These are phyloP conservation scores for Orycteropus afer DNA, from an alignment of 2,113 vertebrate species.

Conservation along the genomic window DNA sequence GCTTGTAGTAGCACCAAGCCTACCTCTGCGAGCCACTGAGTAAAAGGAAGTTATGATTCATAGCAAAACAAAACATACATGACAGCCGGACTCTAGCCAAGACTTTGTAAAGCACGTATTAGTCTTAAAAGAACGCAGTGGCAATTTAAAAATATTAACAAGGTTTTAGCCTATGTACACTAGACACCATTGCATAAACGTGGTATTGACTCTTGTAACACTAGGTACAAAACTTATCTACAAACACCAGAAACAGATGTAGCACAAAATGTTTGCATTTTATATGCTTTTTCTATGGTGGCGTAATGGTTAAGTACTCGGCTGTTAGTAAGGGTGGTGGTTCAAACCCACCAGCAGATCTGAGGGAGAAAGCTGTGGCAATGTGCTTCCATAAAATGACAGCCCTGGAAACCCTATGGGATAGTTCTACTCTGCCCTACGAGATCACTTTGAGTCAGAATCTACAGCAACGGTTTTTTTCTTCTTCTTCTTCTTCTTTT, in stretches of 20 bases:
- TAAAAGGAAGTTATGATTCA: slow-evolving; percentile 75
- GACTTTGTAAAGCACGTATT: slow-evolving; percentile 14
- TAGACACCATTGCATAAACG: neutral
- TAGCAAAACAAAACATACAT: slow-evolving; percentile 69
- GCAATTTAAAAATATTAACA: slow-evolving; percentile 48
- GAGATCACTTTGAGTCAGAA: neutral
- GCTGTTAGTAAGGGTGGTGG: neutral
- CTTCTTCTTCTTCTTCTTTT: too few species aligned
- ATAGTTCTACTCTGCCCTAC: neutral
- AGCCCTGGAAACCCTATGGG: neutral
- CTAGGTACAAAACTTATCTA: slow-evolving; percentile 30
- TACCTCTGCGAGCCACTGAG: slow-evolving; percentile 47
- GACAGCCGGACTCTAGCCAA: slow-evolving; percentile 59
- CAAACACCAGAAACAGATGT: slow-evolving; percentile 45
- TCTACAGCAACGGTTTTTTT: neutral
- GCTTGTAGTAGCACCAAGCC: neutral
- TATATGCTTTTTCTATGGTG: slow-evolving; percentile 14
- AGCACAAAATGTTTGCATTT: slow-evolving; percentile 42
- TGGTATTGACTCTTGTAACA: slow-evolving; percentile 34
- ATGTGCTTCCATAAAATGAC: neutral
- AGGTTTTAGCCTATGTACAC: slow-evolving; percentile 29
- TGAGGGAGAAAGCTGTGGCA: neutral
- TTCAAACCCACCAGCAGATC: neutral
- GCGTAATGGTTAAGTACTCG: neutral
- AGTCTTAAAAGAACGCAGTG: slow-evolving; percentile 11